Conservation (phyloP, 2,797 vertebrate genomes). For the Characodon lateralis region DNA sequence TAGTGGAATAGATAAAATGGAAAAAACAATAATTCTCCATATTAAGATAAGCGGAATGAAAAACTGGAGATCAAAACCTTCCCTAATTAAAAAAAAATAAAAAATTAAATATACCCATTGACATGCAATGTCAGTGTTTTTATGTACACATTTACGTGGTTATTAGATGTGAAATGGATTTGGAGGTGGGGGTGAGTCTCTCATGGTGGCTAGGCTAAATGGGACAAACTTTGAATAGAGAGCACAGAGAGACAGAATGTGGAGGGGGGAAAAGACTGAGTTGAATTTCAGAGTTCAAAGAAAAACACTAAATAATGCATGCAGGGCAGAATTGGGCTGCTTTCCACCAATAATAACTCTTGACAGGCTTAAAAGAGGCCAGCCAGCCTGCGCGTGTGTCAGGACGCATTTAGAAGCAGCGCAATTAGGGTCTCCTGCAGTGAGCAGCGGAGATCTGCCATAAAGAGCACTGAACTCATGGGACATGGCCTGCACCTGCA, state of each 20-base stretch:
- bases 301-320: constrained; percentile 84
- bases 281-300: constrained; percentile 82
- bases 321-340: constrained; percentile 81
- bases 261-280: constrained; percentile 51
- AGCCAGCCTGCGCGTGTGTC: constrained; percentile 63
- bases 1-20: constrained; percentile 21
- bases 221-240: constrained; percentile 77
- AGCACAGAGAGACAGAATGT: constrained; percentile 71
- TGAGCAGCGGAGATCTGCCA: constrained; percentile 69
- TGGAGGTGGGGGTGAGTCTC: constrained; percentile 29
- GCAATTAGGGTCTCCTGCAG: constrained; percentile 75
- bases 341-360: constrained; percentile 80
- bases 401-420: constrained; percentile 74
- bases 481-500: constrained; percentile 61
- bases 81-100: constrained; percentile 41
- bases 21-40: constrained; percentile 16
- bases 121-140: constrained; percentile 53
- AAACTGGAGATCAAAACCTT: constrained; percentile 35
- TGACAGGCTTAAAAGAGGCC: constrained; percentile 78
- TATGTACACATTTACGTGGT: constrained; percentile 50
- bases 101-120: constrained; percentile 38
- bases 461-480: constrained; percentile 70
- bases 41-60: constrained; percentile 39
- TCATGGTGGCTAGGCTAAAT: constrained; percentile 73
- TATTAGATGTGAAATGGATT: constrained; percentile 62